These are phyloP conservation scores for Montifringilla adamsi DNA, from an alignment of 2,113 vertebrate genomes.

Conservation along the genomic window DNA sequence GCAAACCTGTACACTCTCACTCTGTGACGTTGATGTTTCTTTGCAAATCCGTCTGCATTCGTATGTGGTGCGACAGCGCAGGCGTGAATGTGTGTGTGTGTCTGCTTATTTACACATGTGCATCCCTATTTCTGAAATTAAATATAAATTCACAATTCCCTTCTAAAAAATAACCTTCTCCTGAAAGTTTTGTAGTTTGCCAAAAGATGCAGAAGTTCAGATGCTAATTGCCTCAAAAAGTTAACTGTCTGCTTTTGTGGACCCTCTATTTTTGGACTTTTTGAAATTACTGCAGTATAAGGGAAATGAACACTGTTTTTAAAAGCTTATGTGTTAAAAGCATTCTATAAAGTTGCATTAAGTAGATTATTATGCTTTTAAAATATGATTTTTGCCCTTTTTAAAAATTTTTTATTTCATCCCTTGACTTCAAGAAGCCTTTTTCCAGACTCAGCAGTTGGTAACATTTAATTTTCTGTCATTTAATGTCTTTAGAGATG, in stretches of 20 bases:
- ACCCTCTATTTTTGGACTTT: neutral
- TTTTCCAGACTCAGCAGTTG: slow-evolving; percentile 59
- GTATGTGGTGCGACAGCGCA: accelerated
- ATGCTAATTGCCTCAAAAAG: neutral
- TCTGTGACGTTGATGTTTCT: neutral
- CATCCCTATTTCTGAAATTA: neutral
- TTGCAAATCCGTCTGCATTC: neutral
- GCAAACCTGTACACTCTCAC: neutral
- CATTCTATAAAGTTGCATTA: neutral
- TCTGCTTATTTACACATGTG: no score
- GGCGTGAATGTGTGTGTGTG: neutral
- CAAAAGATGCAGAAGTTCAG: neutral
- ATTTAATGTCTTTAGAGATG: slow-evolving; percentile 70
- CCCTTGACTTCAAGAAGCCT: slow-evolving; percentile 36
- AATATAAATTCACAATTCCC: neutral
- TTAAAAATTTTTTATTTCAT: neutral
- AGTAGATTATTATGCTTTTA: slow-evolving; percentile 7
- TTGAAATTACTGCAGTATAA: neutral
- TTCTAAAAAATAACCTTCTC: neutral
- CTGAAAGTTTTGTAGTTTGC: neutral
- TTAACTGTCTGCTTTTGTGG: neutral
- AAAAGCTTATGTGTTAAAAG: neutral
- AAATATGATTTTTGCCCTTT: neutral
- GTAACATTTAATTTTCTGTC: slow-evolving; percentile 74
- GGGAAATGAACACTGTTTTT: neutral